Percentiles rank a stretch among this genome's conserved stretches.
Conservation (phyloP, 2,888 invertebrate genomes). For the Lumbricus terrestris region DNA sequence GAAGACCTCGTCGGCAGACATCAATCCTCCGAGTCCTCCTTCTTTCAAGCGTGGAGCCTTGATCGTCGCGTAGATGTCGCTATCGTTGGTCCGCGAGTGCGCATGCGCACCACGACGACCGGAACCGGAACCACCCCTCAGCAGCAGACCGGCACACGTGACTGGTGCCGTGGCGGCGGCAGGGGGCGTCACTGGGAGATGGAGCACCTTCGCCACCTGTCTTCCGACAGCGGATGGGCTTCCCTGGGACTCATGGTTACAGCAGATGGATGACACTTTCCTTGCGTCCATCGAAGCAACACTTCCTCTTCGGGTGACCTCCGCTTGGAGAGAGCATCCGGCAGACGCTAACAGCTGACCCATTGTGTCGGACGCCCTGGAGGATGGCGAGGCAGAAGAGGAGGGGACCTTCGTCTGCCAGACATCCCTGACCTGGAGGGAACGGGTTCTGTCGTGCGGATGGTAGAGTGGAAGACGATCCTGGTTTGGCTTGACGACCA, state of each 20-base stretch:
- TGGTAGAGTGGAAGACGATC: background rate
- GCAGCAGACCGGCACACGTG: background rate
- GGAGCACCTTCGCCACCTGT: background rate
- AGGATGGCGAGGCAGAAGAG: background rate
- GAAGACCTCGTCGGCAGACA: background rate
- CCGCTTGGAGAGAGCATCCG: background rate
- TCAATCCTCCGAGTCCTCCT: background rate
- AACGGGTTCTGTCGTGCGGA: background rate
- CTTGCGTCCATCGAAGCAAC: background rate
- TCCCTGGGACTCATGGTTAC: background rate
- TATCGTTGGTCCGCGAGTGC: background rate
- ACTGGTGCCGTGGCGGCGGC: background rate
- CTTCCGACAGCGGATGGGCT: background rate
- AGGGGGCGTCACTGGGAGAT: background rate
- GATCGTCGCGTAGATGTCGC: background rate
- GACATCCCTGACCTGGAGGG: background rate
- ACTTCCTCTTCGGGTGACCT: background rate
- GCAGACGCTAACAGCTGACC: background rate
- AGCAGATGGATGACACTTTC: background rate
- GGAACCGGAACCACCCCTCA: background rate
- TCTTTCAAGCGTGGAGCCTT: background rate
- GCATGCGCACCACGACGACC: background rate
- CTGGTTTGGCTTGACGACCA: slow-evolving; percentile 32
- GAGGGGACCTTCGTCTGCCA: background rate
- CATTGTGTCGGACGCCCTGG: background rate